Evolutionary conservation across 2,113 vertebrate species (phyloP).

Genomic region (Corythoichthys intestinalis): DNA sequence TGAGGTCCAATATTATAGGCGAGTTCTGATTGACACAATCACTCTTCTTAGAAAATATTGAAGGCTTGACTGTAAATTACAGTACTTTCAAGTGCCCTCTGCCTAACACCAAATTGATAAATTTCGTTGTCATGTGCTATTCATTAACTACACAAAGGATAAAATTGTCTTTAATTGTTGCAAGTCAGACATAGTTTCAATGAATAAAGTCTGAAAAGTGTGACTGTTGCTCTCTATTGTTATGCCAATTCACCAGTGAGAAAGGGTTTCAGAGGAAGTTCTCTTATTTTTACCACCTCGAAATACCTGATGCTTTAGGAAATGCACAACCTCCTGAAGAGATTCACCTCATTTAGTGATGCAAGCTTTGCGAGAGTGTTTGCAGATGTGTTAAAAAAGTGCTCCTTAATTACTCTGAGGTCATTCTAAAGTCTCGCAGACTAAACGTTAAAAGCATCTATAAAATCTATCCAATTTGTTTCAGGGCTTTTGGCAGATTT

Average conservation of each 20-base stretch:
- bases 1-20: too few species aligned
- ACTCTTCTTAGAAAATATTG: background rate
- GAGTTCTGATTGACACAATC: background rate
- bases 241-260: constrained; percentile 32
- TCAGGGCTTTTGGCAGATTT: constrained; percentile 8
- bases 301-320: constrained; percentile 32
- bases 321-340: constrained; percentile 37
- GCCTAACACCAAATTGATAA: background rate
- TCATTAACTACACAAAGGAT: background rate
- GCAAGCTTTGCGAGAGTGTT: constrained; percentile 37
- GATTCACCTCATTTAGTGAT: constrained; percentile 26
- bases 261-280: constrained; percentile 14
- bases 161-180: background rate
- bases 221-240: constrained; percentile 26
- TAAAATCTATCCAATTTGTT: constrained; percentile 21
- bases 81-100: background rate
- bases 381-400: constrained; percentile 44
- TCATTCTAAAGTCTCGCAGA: constrained; percentile 28
- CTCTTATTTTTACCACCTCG: constrained; percentile 17
- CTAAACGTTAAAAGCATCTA: constrained; percentile 20
- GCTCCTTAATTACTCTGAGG: constrained; percentile 39
- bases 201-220: constrained; percentile 51
- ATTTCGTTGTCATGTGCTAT: background rate
- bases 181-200: constrained; percentile 27
- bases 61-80: background rate